These are phyloP conservation scores for Setophaga coronata DNA, from an alignment of 2,113 vertebrate genomes.

Conservation along the genomic window DNA sequence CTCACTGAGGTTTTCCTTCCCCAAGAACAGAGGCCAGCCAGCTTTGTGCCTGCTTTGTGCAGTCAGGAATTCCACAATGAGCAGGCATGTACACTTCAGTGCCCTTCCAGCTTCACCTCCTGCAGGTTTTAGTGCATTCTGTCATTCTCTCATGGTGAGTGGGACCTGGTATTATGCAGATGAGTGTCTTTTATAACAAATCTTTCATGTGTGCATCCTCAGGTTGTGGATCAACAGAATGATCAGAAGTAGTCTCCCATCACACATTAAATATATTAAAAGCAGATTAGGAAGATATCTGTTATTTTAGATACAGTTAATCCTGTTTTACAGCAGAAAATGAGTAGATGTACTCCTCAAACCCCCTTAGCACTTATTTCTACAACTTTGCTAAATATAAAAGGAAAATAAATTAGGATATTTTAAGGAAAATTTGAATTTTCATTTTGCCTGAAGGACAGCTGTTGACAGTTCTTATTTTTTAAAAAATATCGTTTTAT, in stretches of 20 bases:
- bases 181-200: not conserved
- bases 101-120: not conserved
- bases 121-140: not conserved
- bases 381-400: not conserved
- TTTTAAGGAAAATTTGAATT: not conserved
- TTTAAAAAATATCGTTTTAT: not conserved
- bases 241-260: not conserved
- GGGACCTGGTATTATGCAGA: not conserved
- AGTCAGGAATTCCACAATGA: not conserved
- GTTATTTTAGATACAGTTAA: not conserved
- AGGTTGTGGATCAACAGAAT: not conserved
- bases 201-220: not conserved
- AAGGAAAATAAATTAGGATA: not conserved
- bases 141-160: not conserved
- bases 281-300: not conserved
- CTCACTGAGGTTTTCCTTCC: not conserved
- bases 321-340: not conserved
- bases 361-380: not conserved
- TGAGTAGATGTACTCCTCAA: not conserved
- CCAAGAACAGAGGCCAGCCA: not conserved
- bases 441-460: not conserved
- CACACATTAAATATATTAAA: not conserved
- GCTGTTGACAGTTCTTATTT: not conserved
- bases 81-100: not conserved
- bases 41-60: not conserved